phyloP scores from a whole-genome alignment of 2,888 invertebrate species.

The Alcis repandata region DNA sequence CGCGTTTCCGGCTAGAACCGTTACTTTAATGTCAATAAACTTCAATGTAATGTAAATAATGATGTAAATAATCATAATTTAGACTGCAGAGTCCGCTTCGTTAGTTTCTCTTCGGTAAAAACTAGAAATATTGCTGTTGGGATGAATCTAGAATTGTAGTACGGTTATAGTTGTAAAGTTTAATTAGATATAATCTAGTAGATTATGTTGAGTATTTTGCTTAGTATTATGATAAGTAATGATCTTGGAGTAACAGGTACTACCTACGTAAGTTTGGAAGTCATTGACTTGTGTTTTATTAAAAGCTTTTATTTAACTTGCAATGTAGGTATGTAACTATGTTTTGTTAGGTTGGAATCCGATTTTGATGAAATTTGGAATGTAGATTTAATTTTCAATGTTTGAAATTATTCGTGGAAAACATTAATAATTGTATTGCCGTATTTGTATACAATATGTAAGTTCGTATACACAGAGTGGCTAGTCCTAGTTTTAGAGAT shows the following conservation, averaged over 20 bases:
- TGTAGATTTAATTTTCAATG: no score
- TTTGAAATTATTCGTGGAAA: no score
- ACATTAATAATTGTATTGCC: no score
- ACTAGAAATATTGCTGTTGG: slow-evolving; percentile 22
- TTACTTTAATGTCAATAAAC: slow-evolving; percentile 58
- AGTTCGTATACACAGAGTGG: no score
- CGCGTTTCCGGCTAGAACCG: slow-evolving; percentile 69
- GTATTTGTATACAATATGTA: no score
- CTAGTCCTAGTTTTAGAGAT: no score
- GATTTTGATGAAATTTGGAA: no score
- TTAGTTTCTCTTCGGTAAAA: slow-evolving; percentile 35
- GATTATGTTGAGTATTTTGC: slow-evolving; percentile 17
- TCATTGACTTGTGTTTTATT: no score
- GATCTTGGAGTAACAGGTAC: not conserved
- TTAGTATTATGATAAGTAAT: slow-evolving; percentile 3
- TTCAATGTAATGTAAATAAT: slow-evolving; percentile 57
- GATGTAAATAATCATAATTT: slow-evolving; percentile 59
- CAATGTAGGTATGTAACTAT: no score
- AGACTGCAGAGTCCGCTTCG: slow-evolving; percentile 39
- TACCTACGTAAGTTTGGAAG: no score
- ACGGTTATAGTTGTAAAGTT: slow-evolving; percentile 31
- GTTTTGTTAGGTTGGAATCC: no score
- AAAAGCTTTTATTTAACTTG: no score
- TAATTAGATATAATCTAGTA: slow-evolving; percentile 29
- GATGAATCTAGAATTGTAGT: slow-evolving; percentile 15